These are phyloP conservation scores for Hafferia zeledoni DNA, from an alignment of 2,797 vertebrate species.

Conservation along the genomic window DNA sequence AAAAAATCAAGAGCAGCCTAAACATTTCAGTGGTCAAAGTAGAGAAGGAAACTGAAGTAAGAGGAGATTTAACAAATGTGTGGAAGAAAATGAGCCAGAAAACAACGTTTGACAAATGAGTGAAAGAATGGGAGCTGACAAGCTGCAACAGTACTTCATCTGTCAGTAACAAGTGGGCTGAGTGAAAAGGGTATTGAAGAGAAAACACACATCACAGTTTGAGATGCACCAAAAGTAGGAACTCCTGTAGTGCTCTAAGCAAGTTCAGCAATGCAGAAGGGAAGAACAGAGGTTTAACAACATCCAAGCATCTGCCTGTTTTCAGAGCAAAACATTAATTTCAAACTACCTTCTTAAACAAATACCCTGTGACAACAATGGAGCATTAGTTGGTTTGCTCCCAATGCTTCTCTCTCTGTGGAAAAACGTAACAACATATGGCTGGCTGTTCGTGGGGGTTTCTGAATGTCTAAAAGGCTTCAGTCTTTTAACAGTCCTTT, in stretches of 20 bases:
- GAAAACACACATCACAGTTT: accelerated
- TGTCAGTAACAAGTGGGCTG: background rate
- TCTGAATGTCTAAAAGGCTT: background rate
- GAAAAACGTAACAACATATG: background rate
- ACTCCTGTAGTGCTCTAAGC: background rate
- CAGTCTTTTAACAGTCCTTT: background rate
- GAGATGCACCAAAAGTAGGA: background rate
- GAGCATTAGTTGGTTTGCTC: background rate
- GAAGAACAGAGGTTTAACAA: background rate
- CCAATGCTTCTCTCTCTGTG: background rate
- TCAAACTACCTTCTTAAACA: background rate
- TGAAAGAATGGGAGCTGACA: background rate
- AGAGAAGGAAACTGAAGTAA: background rate
- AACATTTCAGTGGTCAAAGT: background rate
- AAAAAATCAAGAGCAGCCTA: background rate
- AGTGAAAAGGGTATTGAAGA: background rate
- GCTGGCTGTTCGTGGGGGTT: background rate
- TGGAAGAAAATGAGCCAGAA: background rate
- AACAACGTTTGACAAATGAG: background rate
- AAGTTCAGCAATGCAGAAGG: background rate
- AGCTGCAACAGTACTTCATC: background rate
- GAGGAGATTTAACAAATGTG: background rate
- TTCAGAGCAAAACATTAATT: background rate
- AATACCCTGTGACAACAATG: background rate
- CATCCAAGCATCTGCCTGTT: background rate